These are phyloP conservation scores for Spodoptera litura DNA, from an alignment of 1,140 invertebrate genomes.

Conservation along the genomic window DNA sequence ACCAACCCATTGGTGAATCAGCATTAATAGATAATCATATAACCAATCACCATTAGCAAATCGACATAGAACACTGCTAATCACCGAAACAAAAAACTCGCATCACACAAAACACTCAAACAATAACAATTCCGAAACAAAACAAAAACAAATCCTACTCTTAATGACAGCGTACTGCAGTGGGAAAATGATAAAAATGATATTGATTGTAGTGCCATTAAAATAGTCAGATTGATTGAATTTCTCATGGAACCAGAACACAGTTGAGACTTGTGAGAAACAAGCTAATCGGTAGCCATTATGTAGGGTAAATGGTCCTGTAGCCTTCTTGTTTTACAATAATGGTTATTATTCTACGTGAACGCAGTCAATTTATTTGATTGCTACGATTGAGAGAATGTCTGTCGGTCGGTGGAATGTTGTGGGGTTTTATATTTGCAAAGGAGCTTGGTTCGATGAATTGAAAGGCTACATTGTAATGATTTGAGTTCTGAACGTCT, in stretches of 20 bases:
- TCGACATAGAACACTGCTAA: background rate
- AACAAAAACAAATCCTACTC: constrained; percentile 29
- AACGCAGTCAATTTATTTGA: constrained; percentile 5
- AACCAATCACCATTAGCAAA: background rate
- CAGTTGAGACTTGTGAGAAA: constrained; percentile 63
- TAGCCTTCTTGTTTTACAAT: constrained; percentile 32
- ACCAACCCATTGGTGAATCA: no score
- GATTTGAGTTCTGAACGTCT: no score
- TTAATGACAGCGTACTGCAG: constrained; percentile 70
- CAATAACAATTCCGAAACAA: constrained; percentile 35
- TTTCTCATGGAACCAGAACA: constrained; percentile 68
- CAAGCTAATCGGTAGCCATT: constrained; percentile 59
- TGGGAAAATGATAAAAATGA: constrained; percentile 59
- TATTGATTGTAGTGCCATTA: constrained; percentile 63
- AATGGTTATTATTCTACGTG: constrained; percentile 24
- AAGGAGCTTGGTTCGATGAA: no score
- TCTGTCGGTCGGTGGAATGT: no score
- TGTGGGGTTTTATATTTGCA: background rate
- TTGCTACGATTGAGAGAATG: background rate
- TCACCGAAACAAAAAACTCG: background rate
- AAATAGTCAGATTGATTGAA: constrained; percentile 75
- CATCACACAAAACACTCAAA: constrained; percentile 26
- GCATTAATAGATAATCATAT: no score
- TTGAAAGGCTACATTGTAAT: no score
- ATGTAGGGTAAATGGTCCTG: constrained; percentile 35